phyloP scores from a whole-genome alignment of 2,113 vertebrate genomes.

The Progne subis region DNA sequence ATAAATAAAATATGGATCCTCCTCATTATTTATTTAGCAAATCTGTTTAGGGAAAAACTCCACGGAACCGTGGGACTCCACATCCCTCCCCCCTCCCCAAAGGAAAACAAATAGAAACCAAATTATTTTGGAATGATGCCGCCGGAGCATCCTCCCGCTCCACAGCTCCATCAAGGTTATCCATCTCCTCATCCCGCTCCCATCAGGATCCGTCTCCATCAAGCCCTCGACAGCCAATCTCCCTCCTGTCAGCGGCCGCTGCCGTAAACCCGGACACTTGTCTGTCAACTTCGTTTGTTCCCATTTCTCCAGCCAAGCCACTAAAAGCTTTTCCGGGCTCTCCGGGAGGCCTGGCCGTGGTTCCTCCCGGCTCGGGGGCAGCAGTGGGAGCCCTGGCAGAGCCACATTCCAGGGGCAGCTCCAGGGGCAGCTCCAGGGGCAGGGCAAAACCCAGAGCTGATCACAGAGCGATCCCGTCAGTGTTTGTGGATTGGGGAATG shows the following conservation, averaged over 20 bases:
- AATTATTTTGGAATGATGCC: not conserved
- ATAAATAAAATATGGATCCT: constrained; percentile 23
- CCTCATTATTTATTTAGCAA: constrained; percentile 40
- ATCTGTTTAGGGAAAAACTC: constrained; percentile 16
- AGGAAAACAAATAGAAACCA: constrained; percentile 21
- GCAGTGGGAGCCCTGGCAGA: not conserved
- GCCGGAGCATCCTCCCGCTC: not conserved
- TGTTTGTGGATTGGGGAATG: accelerated
- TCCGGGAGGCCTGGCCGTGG: accelerated
- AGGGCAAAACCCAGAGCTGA: accelerated
- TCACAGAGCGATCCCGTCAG: accelerated
- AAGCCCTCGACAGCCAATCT: constrained; percentile 35
- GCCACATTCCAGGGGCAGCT: not conserved
- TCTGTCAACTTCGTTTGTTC: constrained; percentile 48
- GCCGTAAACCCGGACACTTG: constrained; percentile 23
- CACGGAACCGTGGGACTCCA: not conserved
- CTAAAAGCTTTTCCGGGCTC: not conserved
- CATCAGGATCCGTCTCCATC: constrained; percentile 14
- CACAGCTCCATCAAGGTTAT: constrained; percentile 12
- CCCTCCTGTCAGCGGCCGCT: constrained; percentile 16
- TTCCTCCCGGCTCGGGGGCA: accelerated
- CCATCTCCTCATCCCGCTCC: not conserved
- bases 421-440: not conserved
- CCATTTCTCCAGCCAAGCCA: constrained; percentile 1
- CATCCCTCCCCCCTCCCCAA: not conserved